These are phyloP conservation scores for Plemyria rubiginata DNA, from an alignment of 2,888 invertebrate species.

Conservation along the genomic window DNA sequence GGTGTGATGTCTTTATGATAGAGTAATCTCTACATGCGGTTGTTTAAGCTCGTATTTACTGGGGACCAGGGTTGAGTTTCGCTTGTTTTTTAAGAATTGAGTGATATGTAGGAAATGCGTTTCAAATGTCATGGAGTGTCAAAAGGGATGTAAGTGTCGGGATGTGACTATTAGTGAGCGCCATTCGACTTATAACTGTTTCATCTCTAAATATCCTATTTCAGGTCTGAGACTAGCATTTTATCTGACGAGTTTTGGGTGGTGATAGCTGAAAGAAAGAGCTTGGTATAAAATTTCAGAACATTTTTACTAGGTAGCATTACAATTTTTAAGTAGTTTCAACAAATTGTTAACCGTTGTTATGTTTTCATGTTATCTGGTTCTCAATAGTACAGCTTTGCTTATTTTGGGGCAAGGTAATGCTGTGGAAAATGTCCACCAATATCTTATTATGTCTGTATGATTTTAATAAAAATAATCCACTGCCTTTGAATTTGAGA, in stretches of 20 bases:
- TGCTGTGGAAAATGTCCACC: no score
- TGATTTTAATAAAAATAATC: no score
- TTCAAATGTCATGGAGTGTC: conserved; percentile 43
- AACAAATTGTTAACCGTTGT: no score
- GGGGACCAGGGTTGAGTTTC: conserved; percentile 11
- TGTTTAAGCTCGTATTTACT: conserved; percentile 5
- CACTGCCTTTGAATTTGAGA: no score
- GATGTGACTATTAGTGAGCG: conserved; percentile 20
- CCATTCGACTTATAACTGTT: conserved; percentile 1
- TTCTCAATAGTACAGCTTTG: no score
- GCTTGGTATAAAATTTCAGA: no score
- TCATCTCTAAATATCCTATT: not conserved
- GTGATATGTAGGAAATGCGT: conserved; percentile 40
- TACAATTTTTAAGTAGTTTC: no score
- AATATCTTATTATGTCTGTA: no score
- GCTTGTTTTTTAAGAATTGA: conserved; percentile 1
- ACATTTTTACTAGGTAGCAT: no score
- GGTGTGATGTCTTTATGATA: conserved; percentile 21
- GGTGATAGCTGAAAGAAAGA: no score
- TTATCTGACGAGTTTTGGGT: not conserved
- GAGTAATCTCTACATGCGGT: conserved; percentile 1
- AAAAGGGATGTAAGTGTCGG: conserved; percentile 30
- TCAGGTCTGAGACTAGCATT: not conserved
- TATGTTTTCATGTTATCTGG: no score
- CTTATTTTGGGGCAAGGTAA: no score